A percentile compares a stretch with the other conserved stretches of the same genome.
phyloP scores from a whole-genome alignment of 2,888 invertebrate species.

The Polydrusus pterygomalis region DNA sequence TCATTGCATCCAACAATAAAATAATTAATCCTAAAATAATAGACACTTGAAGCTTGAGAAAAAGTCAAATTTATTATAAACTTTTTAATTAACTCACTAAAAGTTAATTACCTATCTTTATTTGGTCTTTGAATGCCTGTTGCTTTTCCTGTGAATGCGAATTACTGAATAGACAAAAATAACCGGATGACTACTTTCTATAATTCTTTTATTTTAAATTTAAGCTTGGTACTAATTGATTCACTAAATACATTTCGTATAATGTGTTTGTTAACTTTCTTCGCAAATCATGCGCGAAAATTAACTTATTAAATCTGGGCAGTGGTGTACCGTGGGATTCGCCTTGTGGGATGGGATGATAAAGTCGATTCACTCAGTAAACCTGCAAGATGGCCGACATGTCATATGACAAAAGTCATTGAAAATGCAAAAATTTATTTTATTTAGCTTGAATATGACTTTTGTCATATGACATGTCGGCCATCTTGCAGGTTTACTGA shows the following conservation, averaged over 20 bases:
- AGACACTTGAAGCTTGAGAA: constrained; percentile 2
- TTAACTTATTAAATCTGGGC: not conserved
- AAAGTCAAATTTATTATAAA: constrained; percentile 2
- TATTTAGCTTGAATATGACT: too few species aligned
- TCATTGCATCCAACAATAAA: not conserved
- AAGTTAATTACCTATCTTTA: not conserved
- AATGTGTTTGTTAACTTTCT: constrained; percentile 3
- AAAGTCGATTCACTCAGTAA: too few species aligned
- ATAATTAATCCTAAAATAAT: not conserved
- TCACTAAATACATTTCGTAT: constrained; percentile 8
- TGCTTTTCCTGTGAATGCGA: constrained; percentile 8
- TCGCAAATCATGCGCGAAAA: constrained; percentile 8
- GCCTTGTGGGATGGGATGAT: too few species aligned
- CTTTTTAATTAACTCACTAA: not conserved
- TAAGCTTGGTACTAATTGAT: constrained; percentile 9
- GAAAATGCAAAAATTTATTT: too few species aligned
- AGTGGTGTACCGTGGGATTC: too few species aligned
- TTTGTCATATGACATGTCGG: too few species aligned
- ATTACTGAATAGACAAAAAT: constrained; percentile 8
- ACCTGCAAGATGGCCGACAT: too few species aligned
- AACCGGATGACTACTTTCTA: constrained; percentile 16
- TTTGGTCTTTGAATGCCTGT: constrained; percentile 1
- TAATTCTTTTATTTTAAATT: constrained; percentile 18
- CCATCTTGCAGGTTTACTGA: too few species aligned
- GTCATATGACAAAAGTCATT: too few species aligned